Conservation (phyloP, 2,888 invertebrate genomes). For the Antheraea yamamai region DNA sequence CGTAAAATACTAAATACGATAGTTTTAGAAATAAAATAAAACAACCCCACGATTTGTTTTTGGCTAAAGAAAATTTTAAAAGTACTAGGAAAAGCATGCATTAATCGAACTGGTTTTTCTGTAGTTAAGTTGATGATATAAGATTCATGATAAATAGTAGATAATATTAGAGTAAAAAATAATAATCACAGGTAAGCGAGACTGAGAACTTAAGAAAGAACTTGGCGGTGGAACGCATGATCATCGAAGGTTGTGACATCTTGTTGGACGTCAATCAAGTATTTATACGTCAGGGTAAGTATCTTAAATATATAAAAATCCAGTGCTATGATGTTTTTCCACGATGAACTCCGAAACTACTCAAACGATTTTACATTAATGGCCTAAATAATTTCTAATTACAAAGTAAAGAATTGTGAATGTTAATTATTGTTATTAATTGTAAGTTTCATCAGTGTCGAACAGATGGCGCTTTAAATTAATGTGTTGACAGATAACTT, state of each 20-base stretch:
- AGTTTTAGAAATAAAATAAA: background rate
- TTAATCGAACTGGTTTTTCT: background rate
- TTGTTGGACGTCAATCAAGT: conserved; percentile 96
- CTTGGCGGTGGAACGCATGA: conserved; percentile 95
- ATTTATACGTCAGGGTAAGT: conserved; percentile 92
- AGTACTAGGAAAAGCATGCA: background rate
- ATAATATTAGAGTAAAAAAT: background rate
- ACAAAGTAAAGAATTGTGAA: too few species aligned
- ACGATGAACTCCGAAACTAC: too few species aligned
- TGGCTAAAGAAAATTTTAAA: background rate
- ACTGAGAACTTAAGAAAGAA: conserved; percentile 96
- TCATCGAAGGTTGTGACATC: conserved; percentile 96
- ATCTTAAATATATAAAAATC: too few species aligned
- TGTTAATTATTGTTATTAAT: too few species aligned
- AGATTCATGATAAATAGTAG: background rate
- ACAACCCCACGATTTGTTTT: background rate
- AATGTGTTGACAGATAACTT: too few species aligned
- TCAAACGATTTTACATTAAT: too few species aligned
- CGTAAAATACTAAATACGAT: too few species aligned
- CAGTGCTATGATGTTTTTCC: too few species aligned
- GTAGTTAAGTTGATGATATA: background rate
- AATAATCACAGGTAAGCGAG: conserved; percentile 87
- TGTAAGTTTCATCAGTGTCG: too few species aligned
- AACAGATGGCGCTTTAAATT: too few species aligned
- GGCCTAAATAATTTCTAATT: too few species aligned